Percentiles rank a stretch among this genome's conserved stretches.
phyloP scores from a whole-genome alignment of 30 jellyfish, hydroid and myxozoan genomes.

The Hydractinia echinata region DNA sequence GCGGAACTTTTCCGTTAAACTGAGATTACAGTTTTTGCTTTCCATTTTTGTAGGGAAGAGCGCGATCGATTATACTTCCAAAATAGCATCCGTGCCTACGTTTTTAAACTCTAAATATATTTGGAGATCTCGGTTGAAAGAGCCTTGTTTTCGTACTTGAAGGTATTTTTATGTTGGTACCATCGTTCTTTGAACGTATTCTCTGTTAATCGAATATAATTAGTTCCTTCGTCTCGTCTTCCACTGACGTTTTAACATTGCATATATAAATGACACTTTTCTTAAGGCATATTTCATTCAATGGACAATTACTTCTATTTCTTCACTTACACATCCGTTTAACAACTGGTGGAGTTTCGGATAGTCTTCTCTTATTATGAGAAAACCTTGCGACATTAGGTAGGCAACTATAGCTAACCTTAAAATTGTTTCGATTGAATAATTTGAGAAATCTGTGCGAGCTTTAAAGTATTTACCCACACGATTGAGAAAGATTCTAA shows the following conservation, averaged over 20 bases:
- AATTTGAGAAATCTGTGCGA: background rate
- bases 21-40: background rate
- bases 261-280: constrained; percentile 34
- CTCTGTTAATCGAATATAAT: constrained; percentile 61
- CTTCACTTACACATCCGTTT: constrained; percentile 5
- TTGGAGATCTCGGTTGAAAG: constrained; percentile 49
- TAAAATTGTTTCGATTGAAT: background rate
- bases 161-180: constrained; percentile 27
- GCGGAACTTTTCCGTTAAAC: constrained; percentile 8
- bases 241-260: constrained; percentile 16
- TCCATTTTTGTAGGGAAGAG: background rate
- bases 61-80: constrained; percentile 23
- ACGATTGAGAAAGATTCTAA: constrained; percentile 24
- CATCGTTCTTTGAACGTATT: constrained; percentile 42
- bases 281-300: constrained; percentile 43
- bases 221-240: constrained; percentile 12
- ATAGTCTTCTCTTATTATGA: background rate
- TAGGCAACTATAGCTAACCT: constrained; percentile 7
- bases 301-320: background rate
- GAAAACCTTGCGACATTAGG: constrained; percentile 1
- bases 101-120: constrained; percentile 35
- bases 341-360: constrained; percentile 2
- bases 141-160: constrained; percentile 31
- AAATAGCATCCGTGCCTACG: constrained; percentile 8
- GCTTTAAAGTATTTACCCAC: constrained; percentile 48